phyloP scores from a whole-genome alignment of 2,888 invertebrate species.

The Mesorhabditis sp. region DNA sequence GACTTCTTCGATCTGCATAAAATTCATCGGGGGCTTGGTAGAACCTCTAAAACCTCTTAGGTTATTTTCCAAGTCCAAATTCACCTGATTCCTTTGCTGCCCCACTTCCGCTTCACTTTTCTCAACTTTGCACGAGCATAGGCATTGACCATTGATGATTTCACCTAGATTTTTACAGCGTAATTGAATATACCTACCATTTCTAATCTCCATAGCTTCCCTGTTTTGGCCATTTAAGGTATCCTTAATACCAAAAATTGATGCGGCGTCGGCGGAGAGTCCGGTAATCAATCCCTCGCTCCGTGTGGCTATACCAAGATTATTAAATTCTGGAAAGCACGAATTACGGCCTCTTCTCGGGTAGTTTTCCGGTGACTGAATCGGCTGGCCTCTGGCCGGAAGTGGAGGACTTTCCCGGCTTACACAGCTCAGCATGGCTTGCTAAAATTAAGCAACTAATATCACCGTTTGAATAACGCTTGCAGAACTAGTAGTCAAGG shows the following conservation, averaged over 20 bases:
- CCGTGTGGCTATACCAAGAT: no score
- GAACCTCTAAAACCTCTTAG: neutral
- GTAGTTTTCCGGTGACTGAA: neutral
- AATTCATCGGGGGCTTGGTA: neutral
- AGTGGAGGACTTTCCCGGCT: neutral
- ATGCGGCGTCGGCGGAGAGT: neutral
- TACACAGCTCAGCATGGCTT: constrained; percentile 1
- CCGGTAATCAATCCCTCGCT: neutral
- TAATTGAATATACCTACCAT: neutral
- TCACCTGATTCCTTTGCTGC: neutral
- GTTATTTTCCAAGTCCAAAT: neutral
- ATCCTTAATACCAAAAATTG: neutral
- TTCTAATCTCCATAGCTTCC: neutral
- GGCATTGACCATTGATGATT: constrained; percentile 6
- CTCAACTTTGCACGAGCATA: neutral
- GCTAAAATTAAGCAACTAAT: neutral
- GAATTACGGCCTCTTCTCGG: neutral
- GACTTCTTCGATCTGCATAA: neutral
- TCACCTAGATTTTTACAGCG: neutral
- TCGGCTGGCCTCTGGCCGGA: neutral
- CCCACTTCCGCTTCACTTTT: neutral
- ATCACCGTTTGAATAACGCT: neutral
- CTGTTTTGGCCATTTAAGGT: neutral
- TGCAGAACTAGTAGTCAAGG: no score
- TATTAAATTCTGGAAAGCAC: no score